These are phyloP conservation scores for Dicranocentrus wangi DNA, from an alignment of 2,888 invertebrate species.

Conservation along the genomic window DNA sequence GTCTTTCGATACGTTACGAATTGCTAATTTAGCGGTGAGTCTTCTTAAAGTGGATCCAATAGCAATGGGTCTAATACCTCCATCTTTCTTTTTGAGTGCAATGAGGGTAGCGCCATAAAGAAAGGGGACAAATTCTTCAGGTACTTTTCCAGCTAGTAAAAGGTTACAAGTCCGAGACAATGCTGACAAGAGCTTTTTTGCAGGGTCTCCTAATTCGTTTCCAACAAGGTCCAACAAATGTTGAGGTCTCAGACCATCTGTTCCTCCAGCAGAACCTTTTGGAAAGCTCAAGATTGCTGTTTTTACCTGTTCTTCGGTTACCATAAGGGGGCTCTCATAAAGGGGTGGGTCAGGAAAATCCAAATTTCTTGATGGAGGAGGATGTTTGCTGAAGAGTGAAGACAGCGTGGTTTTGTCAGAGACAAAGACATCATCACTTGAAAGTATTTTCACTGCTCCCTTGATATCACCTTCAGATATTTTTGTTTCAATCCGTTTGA, in stretches of 20 bases:
- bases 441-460: neutral
- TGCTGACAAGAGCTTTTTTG: neutral
- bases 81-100: no score
- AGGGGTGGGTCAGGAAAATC: neutral
- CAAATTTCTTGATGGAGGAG: neutral
- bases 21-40: no score
- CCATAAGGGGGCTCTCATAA: neutral
- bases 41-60: no score
- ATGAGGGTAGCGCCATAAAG: no score
- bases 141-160: no score
- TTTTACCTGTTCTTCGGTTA: neutral
- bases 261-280: constrained; percentile 31
- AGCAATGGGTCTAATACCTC: no score
- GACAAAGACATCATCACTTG: neutral
- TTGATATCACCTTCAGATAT: constrained; percentile 15
- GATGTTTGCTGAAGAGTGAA: neutral
- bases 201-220: neutral
- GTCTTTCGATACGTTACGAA: no score
- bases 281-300: constrained; percentile 17
- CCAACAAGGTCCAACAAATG: constrained; percentile 31
- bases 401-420: no score
- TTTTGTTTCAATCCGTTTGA: constrained; percentile 11
- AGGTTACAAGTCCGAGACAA: no score
- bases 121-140: no score
- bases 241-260: constrained; percentile 37